phyloP scores from a whole-genome alignment of 2,888 invertebrate species.

The Metellina segmentata region DNA sequence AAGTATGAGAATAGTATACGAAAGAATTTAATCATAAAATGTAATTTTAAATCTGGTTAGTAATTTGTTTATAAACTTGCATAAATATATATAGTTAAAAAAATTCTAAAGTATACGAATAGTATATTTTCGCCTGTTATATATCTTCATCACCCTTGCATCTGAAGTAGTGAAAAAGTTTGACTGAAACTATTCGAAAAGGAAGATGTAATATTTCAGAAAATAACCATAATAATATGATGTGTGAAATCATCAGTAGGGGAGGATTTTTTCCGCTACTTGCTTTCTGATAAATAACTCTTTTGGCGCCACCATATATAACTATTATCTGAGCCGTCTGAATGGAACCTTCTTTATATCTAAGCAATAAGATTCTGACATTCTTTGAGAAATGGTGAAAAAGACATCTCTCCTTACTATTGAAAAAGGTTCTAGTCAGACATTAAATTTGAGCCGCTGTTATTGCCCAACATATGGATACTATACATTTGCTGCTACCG shows the following conservation, averaged over 20 bases:
- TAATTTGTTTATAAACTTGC: no score
- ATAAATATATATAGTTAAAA: no score
- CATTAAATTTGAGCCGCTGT: constrained; percentile 56
- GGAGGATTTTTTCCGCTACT: constrained; percentile 14
- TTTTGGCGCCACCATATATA: constrained; percentile 69
- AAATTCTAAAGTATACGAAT: no score
- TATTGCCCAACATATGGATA: constrained; percentile 45
- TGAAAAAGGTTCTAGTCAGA: constrained; percentile 51
- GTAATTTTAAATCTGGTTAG: no score
- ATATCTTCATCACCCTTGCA: no score
- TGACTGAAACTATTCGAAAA: no score
- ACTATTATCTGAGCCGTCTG: constrained; percentile 59
- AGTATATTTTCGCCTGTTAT: no score
- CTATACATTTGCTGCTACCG: constrained; percentile 26
- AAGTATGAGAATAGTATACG: no score
- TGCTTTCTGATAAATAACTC: constrained; percentile 63
- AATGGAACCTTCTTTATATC: constrained; percentile 61
- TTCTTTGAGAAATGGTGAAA: constrained; percentile 55
- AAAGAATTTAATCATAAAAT: no score
- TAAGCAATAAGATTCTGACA: constrained; percentile 65
- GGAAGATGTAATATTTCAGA: neutral
- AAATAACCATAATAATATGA: constrained; percentile 19
- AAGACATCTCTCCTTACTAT: constrained; percentile 40
- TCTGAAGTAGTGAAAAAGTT: no score
- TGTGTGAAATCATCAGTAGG: constrained; percentile 31